Percentiles rank a stretch among this genome's conserved stretches.
Evolutionary conservation across 2,797 vertebrate species (phyloP).

Genomic region (Trichosurus vulpecula): DNA sequence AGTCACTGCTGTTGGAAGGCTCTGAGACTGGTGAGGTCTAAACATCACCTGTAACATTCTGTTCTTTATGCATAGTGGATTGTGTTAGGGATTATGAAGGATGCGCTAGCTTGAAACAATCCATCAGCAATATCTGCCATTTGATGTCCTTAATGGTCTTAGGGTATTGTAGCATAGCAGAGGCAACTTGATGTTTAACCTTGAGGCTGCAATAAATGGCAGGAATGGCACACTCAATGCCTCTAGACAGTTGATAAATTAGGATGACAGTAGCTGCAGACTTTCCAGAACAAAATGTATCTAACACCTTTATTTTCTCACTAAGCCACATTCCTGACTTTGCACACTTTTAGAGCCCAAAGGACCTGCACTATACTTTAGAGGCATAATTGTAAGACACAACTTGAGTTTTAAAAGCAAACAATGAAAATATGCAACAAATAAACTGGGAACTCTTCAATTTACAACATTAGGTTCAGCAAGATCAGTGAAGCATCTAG

Average conservation of each 20-base stretch:
- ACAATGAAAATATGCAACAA: neutral
- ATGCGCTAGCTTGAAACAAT: neutral
- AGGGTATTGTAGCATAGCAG: neutral
- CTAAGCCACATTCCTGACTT: neutral
- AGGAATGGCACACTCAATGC: neutral
- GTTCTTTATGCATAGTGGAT: neutral
- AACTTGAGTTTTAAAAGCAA: neutral
- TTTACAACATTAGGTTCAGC: neutral
- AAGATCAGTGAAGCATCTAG: neutral
- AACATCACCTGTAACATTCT: neutral
- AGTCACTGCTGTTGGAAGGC: neutral
- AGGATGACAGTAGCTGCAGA: neutral
- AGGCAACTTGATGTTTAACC: neutral
- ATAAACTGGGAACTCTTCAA: neutral
- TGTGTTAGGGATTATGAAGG: neutral
- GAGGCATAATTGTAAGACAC: neutral
- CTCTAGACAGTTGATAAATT: neutral
- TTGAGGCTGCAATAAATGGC: neutral
- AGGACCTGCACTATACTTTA: neutral
- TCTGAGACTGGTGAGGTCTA: neutral
- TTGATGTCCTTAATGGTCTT: neutral
- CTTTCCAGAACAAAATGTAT: neutral
- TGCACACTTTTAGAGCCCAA: neutral
- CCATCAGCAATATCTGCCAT: neutral
- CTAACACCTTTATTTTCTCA: neutral